A percentile compares a stretch with the other conserved stretches of the same genome.
These are phyloP conservation scores for Myodes glareolus DNA, from an alignment of 2,113 vertebrate genomes.

Conservation along the genomic window DNA sequence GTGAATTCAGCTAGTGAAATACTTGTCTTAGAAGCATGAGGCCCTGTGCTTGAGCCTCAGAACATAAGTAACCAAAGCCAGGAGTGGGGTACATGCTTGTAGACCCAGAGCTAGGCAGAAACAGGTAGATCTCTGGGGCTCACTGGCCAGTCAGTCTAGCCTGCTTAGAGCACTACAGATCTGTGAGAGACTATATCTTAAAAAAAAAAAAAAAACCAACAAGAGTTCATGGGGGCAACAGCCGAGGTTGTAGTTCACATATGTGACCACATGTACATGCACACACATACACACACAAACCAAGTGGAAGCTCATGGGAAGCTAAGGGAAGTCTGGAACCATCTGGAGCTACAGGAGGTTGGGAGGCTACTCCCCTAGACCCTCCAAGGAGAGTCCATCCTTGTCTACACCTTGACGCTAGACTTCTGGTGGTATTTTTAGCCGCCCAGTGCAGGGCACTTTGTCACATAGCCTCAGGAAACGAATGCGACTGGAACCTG, in stretches of 20 bases:
- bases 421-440: neutral
- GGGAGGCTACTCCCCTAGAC: neutral
- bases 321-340: neutral
- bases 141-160: neutral
- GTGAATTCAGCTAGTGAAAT: too few species aligned
- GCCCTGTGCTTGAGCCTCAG: neutral
- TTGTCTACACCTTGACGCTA: neutral
- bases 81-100: neutral
- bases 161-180: neutral
- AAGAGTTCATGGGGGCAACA: neutral
- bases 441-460: rapidly evolving
- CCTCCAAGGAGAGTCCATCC: rapidly evolving
- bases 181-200: neutral
- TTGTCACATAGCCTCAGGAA: neutral
- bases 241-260: neutral
- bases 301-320: neutral
- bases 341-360: neutral
- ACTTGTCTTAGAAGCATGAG: neutral
- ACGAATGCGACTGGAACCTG: rapidly evolving
- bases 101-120: neutral
- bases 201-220: neutral
- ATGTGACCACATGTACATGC: neutral
- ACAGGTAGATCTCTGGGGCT: neutral
- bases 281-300: neutral
- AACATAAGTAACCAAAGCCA: neutral